phyloP scores from a whole-genome alignment of 2,113 vertebrate genomes.

The Paralichthys olivaceus region DNA sequence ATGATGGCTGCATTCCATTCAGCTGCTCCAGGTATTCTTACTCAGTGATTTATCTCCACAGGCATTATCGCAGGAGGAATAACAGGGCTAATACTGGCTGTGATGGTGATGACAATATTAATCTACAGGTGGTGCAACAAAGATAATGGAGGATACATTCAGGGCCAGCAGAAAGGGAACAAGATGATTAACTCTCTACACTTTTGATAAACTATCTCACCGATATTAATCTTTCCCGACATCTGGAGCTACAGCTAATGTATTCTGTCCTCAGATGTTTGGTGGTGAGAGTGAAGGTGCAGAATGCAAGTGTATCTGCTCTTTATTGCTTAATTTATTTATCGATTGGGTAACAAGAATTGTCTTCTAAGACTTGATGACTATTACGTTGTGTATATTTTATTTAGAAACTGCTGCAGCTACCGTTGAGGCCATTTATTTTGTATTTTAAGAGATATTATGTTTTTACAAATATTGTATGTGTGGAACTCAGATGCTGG shows the following conservation, averaged over 20 bases:
- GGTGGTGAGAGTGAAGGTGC: no score
- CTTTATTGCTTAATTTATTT: slow-evolving; percentile 38
- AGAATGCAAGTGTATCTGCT: not conserved
- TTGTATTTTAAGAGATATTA: not conserved
- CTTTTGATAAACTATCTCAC: not conserved
- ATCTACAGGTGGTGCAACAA: slow-evolving; percentile 90
- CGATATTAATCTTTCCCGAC: not conserved
- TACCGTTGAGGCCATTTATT: not conserved
- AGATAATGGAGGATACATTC: slow-evolving; percentile 83
- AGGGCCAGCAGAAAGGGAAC: slow-evolving; percentile 83
- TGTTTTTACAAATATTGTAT: not conserved
- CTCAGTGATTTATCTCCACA: slow-evolving; percentile 58
- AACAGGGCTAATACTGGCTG: slow-evolving; percentile 83
- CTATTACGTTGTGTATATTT: not conserved
- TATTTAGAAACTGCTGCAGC: not conserved
- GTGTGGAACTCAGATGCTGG: no score
- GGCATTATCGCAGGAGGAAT: slow-evolving; percentile 88
- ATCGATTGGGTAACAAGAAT: not conserved
- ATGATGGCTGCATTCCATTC: no score
- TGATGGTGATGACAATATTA: slow-evolving; percentile 83
- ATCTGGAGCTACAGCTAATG: slow-evolving; percentile 1
- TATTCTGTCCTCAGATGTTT: not conserved
- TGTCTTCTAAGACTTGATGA: not conserved
- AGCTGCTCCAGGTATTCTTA: not conserved
- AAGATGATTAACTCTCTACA: slow-evolving; percentile 80